Base-by-base conservation (phyloP, 2,797 vertebrate species). In the Alca torda region DNA sequence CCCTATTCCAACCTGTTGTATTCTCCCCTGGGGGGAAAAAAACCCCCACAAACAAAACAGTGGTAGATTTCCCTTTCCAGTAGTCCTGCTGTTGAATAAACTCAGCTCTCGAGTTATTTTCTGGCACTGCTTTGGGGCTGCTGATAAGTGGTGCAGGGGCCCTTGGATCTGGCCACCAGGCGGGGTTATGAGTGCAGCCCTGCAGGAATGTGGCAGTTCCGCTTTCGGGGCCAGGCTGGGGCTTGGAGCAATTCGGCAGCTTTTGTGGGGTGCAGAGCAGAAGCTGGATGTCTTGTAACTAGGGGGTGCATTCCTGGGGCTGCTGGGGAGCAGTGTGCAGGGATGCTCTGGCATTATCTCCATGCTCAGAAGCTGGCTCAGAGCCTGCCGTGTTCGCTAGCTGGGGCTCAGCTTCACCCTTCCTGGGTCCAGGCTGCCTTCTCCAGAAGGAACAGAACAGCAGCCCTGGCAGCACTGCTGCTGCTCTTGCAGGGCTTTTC, bases 141-240 rank as follows among this genome's bases (percentile, higher is more conserved):
- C 63, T 70, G 78, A 31, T 91, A 23, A 84, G 63, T 0, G 0
- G 24, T 48, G 35, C 48, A 31, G 78, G 15, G 0, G 0, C 43
- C 50, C 41, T 78, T 78, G 78, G 81, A 70, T 68, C 43, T 79
- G 81, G 84, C 63, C 59, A 25, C n/a, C 11, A 4, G 35, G 78
- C 85, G 31, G 59, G n/a, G 31, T 33, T 48, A 21, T 16, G 84
- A 84, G 86, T 35, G 5, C 1, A 3, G 13, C 0, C 11, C 92
- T 1, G 1, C 3, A 76, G 81, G 77, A 94, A 94, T 82, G 81
- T 43, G 87, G 18, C 80, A 61, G 30, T 57, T 87, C 81, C 61
- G 67, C 89, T 97, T 89, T 73, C 0, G 0, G 21, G 45, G 65
- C 86, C 80, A 84, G 73, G 12, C 45, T 63, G 83, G 18, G 30